Base-by-base conservation (phyloP, 2,888 invertebrate species). In the Agonum fuliginosum region DNA sequence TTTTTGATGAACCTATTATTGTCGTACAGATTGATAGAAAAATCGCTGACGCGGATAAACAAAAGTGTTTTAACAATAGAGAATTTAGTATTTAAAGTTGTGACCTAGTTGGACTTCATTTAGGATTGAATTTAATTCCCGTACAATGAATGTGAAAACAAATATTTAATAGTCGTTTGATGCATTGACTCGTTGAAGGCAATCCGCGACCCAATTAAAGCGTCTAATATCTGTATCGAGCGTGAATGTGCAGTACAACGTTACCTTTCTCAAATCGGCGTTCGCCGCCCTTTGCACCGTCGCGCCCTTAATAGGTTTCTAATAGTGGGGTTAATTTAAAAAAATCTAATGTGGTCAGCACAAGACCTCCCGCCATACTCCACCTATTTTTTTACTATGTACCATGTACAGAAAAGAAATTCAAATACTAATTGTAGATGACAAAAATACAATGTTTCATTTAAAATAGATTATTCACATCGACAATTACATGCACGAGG, bases 241-340 rank as follows among this genome's bases (percentile, higher is more conserved):
- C 3, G 30, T 5, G 48, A 48, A 20, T 22, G 58, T 30, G 58
- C 17, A 30, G 58, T 27, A n/a, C 27, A 37, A 10, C 37, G 37
- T 48, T 37, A 65, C 65, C 65, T 70, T 51, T 51, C 48, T 30
- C 22, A 54, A 69, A 69, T 69, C 24, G n/a, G n/a, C n/a, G n/a
- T n/a, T n/a, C n/a, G 27, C n/a, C 19, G 54, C 72, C 72, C 72
- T 72, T 72, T 72, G 48, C 37, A n/a, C n/a, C n/a, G n/a, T n/a
- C n/a, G 14, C 30, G 48, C 48, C 71, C 71, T 71, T 71, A 71
- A 51, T 71, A 71, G 71, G 71, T 71, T 71, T 71, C 71, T 71
- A 71, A 51, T 71, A 71, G 71, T 71, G 30, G 10, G 51, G 71
- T 71, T 71, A 71, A 51, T 71, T 48, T 71, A n/a, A n/a, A n/a